These are phyloP conservation scores for Sus cebifrons DNA, from an alignment of 2,797 vertebrate species.

Conservation along the genomic window DNA sequence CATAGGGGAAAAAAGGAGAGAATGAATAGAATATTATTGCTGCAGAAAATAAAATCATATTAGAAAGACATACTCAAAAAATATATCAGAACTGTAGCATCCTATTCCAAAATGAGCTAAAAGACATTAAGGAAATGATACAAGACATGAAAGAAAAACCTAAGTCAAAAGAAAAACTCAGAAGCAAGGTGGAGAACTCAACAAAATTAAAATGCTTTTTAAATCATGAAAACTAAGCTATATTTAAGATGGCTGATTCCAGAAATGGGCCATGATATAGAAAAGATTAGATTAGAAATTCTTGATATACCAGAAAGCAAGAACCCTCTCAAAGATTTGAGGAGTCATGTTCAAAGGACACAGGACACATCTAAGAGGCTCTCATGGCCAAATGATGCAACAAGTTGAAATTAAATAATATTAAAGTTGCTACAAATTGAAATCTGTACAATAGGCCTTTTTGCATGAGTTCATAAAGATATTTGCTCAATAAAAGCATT, in stretches of 20 bases:
- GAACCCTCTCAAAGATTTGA: neutral
- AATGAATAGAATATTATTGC: neutral
- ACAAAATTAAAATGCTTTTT: neutral
- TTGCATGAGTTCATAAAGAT: neutral
- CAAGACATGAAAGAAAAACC: neutral
- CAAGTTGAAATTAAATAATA: neutral
- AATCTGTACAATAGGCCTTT: neutral
- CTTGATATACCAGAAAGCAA: neutral
- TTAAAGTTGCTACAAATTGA: neutral
- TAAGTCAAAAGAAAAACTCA: conserved; percentile 18
- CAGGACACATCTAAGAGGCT: neutral
- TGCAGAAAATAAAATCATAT: neutral
- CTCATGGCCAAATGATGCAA: neutral
- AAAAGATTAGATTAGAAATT: neutral
- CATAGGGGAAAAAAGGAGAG: neutral
- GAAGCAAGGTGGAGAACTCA: conserved; percentile 22
- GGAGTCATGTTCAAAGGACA: neutral
- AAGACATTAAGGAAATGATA: neutral
- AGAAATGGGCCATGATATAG: neutral
- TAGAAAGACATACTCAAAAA: neutral
- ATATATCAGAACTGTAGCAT: neutral
- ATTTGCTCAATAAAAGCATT: neutral
- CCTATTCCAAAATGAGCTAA: conserved; percentile 2
- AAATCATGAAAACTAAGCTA: neutral
- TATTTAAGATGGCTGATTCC: neutral